Conservation (phyloP, 2,888 invertebrate genomes). For the Yponomeuta cagnagella region DNA sequence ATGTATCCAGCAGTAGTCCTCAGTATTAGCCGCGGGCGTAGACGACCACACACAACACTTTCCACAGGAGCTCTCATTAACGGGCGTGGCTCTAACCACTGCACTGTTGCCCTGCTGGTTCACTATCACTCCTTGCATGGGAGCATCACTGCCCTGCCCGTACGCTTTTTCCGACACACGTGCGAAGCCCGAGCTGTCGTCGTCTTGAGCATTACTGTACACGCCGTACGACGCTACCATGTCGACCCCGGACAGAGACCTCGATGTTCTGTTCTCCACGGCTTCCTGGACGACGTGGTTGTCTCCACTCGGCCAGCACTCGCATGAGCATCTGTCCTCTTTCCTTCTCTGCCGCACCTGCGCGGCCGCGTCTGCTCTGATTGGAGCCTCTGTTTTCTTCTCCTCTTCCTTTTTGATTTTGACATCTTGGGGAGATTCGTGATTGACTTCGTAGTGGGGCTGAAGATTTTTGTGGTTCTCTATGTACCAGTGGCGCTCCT, state of each 20-base stretch:
- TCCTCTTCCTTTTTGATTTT: slow-evolving; percentile 70
- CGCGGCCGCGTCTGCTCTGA: slow-evolving; percentile 46
- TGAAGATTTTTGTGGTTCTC: slow-evolving; percentile 69
- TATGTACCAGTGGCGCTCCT: slow-evolving; percentile 72
- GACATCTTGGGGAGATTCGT: slow-evolving; percentile 58
- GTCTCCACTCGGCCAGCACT: slow-evolving; percentile 71
- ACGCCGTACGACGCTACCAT: slow-evolving; percentile 74
- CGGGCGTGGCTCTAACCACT: slow-evolving; percentile 50
- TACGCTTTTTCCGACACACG: slow-evolving; percentile 60
- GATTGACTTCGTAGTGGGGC: slow-evolving; percentile 48
- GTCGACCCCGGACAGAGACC: slow-evolving; percentile 67
- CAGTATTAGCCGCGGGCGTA: slow-evolving; percentile 44
- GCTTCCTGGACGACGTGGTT: slow-evolving; percentile 43
- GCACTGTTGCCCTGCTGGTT: slow-evolving; percentile 72
- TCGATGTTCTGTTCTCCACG: slow-evolving; percentile 54
- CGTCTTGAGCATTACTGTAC: slow-evolving; percentile 67
- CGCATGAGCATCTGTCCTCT: slow-evolving; percentile 70
- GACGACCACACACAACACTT: slow-evolving; percentile 56
- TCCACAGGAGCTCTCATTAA: slow-evolving; percentile 42
- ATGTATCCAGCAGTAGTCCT: slow-evolving; percentile 71
- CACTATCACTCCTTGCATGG: slow-evolving; percentile 69
- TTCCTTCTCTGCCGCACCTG: slow-evolving; percentile 61
- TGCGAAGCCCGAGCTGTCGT: slow-evolving; percentile 68
- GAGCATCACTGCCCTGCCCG: slow-evolving; percentile 62
- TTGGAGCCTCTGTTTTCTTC: slow-evolving; percentile 57